phyloP scores from a whole-genome alignment of 2,113 vertebrate species.

The Sceloporus tristichus region DNA sequence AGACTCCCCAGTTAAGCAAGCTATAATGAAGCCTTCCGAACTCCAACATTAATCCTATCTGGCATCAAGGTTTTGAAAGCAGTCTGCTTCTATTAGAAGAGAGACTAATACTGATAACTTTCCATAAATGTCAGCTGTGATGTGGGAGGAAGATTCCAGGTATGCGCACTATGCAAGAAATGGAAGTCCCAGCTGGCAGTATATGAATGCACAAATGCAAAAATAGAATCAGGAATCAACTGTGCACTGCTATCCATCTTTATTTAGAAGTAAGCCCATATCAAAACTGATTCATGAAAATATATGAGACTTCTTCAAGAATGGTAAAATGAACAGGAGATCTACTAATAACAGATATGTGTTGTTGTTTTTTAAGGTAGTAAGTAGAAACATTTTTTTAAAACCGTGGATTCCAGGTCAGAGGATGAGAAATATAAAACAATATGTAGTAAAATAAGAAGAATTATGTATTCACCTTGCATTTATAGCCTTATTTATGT shows the following conservation, averaged over 20 bases:
- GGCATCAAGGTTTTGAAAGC: background rate
- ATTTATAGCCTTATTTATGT: no score
- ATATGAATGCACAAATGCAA: background rate
- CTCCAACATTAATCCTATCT: background rate
- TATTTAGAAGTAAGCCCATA: background rate
- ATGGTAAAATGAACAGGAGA: background rate
- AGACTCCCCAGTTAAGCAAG: conserved; percentile 6
- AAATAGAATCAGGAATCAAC: background rate
- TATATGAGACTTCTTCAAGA: background rate
- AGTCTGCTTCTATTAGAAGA: background rate
- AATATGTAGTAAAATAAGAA: no score
- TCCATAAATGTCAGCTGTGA: background rate
- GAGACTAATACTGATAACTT: background rate
- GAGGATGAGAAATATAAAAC: no score
- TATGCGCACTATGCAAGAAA: background rate
- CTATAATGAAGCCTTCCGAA: background rate
- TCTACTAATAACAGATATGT: background rate
- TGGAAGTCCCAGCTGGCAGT: background rate
- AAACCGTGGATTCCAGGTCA: no score
- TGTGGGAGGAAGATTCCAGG: background rate
- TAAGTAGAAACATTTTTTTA: no score
- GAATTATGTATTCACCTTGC: no score
- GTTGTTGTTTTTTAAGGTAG: no score
- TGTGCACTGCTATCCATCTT: background rate
- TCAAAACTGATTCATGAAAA: background rate